Evolutionary conservation across 2,797 vertebrate genomes (phyloP).

Genomic region (Sebastes vulpes): DNA sequence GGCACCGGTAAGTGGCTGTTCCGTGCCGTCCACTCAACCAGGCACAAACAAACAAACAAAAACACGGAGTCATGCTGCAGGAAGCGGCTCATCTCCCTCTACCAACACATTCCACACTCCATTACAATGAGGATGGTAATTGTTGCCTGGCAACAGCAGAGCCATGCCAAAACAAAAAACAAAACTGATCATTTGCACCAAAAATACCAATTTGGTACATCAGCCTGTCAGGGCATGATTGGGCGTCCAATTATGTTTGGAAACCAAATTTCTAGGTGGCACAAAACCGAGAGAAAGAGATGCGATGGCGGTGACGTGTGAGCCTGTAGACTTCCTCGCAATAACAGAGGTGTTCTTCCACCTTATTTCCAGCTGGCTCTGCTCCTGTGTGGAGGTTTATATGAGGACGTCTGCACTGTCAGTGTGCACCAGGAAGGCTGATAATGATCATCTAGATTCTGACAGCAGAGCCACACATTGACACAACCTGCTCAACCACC

Average conservation of each 20-base stretch:
- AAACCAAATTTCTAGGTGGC: neutral
- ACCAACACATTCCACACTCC: slow-evolving; percentile 33
- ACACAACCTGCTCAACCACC: neutral
- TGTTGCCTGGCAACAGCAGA: slow-evolving; percentile 73
- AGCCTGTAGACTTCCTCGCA: neutral
- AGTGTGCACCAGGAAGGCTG: neutral
- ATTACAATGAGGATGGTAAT: slow-evolving; percentile 30
- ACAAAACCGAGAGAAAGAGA: neutral
- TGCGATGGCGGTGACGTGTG: neutral
- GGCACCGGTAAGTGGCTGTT: slow-evolving; percentile 26
- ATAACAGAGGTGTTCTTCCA: neutral
- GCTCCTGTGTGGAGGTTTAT: neutral
- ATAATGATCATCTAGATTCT: neutral
- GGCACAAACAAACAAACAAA: slow-evolving; percentile 53
- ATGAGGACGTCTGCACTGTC: neutral
- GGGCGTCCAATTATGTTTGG: neutral
- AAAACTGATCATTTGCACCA: neutral
- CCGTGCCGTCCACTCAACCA: neutral
- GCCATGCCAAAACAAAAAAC: slow-evolving; percentile 25
- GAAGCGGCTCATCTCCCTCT: slow-evolving; percentile 32
- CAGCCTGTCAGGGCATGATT: neutral
- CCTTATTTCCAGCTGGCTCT: neutral
- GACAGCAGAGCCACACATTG: neutral
- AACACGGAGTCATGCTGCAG: slow-evolving; percentile 24
- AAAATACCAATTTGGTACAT: slow-evolving; percentile 3